Conservation (phyloP, 2,888 invertebrate genomes). For the Dorcus parallelipipedus region DNA sequence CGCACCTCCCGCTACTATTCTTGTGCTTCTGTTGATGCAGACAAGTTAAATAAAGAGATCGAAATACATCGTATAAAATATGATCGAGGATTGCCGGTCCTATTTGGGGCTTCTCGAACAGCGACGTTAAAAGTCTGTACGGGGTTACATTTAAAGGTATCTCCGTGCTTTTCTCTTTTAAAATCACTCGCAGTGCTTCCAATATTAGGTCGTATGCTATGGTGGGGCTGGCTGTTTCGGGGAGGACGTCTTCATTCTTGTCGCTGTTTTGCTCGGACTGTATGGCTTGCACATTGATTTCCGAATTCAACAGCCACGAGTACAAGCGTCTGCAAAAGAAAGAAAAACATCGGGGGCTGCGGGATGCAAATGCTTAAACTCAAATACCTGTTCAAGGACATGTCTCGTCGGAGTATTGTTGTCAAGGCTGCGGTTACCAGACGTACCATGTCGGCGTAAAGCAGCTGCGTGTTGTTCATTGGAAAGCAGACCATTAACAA, state of each 20-base stretch:
- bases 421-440: conserved; percentile 70
- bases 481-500: conserved; percentile 80
- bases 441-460: conserved; percentile 65
- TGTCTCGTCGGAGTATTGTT: conserved; percentile 77
- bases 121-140: conserved; percentile 75
- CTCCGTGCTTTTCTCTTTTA: conserved; percentile 54
- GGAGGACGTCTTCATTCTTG: conserved; percentile 34
- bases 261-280: conserved; percentile 43
- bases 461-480: conserved; percentile 72
- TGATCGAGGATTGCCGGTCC: conserved; percentile 74
- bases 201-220: conserved; percentile 61
- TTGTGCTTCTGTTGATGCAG: conserved; percentile 48
- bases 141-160: conserved; percentile 62
- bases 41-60: conserved; percentile 56
- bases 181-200: conserved; percentile 60
- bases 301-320: conserved; percentile 78
- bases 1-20: conserved; percentile 39
- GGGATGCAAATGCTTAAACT: not conserved
- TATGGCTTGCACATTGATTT: conserved; percentile 55
- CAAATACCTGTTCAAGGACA: conserved; percentile 74
- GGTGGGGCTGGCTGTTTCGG: conserved; percentile 39
- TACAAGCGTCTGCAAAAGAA: conserved; percentile 62
- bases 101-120: conserved; percentile 84
- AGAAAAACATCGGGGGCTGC: not conserved
- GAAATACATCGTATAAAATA: conserved; percentile 75